phyloP scores from a whole-genome alignment of 2,797 vertebrate genomes.

The Oreonectes daqikongensis region DNA sequence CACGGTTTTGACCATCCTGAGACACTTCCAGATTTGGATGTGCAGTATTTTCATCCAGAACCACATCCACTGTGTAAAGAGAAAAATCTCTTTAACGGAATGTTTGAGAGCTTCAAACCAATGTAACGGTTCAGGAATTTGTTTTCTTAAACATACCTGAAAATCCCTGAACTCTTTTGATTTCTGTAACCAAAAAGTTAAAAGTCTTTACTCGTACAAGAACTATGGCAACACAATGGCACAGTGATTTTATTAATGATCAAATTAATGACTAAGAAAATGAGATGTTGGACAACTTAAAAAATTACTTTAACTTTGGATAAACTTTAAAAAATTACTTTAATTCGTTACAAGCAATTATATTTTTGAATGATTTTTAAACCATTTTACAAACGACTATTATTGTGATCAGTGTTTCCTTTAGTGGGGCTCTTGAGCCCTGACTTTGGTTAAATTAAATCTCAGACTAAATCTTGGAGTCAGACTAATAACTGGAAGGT shows the following conservation, averaged over 20 bases:
- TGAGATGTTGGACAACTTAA: too few species aligned
- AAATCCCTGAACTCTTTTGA: constrained; percentile 63
- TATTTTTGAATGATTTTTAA: too few species aligned
- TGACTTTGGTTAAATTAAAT: too few species aligned
- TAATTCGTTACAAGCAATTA: too few species aligned
- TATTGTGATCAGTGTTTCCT: too few species aligned
- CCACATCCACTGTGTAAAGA: constrained; percentile 48
- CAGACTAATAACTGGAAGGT: too few species aligned
- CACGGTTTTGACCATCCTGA: neutral
- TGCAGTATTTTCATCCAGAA: constrained; percentile 49
- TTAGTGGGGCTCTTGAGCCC: too few species aligned
- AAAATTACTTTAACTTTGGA: too few species aligned
- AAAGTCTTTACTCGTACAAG: neutral
- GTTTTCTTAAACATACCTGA: constrained; percentile 55
- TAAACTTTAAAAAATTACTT: too few species aligned
- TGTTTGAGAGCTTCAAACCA: neutral
- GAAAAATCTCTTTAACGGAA: neutral
- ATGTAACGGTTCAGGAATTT: neutral
- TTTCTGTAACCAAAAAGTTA: constrained; percentile 60
- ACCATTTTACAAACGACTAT: too few species aligned
- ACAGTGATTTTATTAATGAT: neutral
- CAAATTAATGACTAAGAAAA: too few species aligned
- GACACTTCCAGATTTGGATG: constrained; percentile 37
- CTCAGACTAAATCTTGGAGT: too few species aligned
- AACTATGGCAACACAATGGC: neutral